Conservation (phyloP, 2,888 invertebrate genomes). For the Cerastis leucographa region DNA sequence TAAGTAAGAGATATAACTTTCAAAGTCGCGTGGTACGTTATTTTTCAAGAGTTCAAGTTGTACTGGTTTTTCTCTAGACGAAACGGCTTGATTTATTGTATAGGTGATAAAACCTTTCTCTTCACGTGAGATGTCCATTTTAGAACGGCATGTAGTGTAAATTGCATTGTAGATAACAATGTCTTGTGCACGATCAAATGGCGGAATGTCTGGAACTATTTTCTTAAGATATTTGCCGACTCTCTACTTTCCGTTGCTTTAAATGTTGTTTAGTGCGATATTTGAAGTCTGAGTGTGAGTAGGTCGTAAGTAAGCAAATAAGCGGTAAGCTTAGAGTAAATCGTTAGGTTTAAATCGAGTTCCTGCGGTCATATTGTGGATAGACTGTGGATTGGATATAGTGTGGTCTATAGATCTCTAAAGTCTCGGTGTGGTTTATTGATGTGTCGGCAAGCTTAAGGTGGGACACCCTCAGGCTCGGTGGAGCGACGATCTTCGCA, state of each 20-base stretch:
- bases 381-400: neutral
- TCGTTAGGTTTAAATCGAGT: neutral
- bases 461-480: too few relatives aligned
- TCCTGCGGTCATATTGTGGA: neutral
- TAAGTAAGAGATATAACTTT: constrained; percentile 21
- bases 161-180: constrained; percentile 65
- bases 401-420: too few relatives aligned
- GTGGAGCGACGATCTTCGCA: too few relatives aligned
- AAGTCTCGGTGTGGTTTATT: too few relatives aligned
- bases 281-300: neutral
- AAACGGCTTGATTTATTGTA: constrained; percentile 67
- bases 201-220: constrained; percentile 44
- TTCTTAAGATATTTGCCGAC: constrained; percentile 22
- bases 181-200: constrained; percentile 56
- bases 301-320: neutral
- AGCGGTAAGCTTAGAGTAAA: neutral
- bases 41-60: constrained; percentile 39
- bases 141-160: constrained; percentile 64
- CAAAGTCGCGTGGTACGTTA: constrained; percentile 25
- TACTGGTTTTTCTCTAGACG: constrained; percentile 48
- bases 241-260: constrained; percentile 47
- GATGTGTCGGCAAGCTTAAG: too few relatives aligned
- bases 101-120: constrained; percentile 70
- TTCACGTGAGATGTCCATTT: constrained; percentile 66
- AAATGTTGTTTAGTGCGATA: constrained; percentile 9